A percentile compares a stretch with the other conserved stretches of the same genome.
phyloP scores from a whole-genome alignment of 2,113 vertebrate genomes.

The Romanogobio albipinnatus region DNA sequence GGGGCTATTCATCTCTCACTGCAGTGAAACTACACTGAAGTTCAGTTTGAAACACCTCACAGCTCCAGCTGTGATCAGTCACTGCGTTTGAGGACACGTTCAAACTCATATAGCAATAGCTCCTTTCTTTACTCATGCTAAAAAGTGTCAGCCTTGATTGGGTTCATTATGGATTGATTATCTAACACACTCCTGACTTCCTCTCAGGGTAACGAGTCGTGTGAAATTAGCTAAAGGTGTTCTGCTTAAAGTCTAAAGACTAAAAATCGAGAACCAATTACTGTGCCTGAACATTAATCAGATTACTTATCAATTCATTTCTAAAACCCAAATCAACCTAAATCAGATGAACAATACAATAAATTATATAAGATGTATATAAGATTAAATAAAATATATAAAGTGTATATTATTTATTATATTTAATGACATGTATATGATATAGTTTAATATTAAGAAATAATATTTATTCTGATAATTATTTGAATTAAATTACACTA shows the following conservation, averaged over 20 bases:
- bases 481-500: too few species aligned
- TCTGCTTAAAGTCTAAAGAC: background rate
- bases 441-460: background rate
- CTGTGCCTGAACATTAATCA: background rate
- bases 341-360: background rate
- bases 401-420: background rate
- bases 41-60: background rate
- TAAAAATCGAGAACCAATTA: background rate
- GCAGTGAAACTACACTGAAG: background rate
- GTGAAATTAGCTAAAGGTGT: background rate
- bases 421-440: background rate
- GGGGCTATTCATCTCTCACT: background rate
- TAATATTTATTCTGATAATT: background rate
- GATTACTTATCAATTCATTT: background rate
- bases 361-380: too few species aligned
- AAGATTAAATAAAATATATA: background rate
- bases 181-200: too few species aligned
- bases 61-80: background rate
- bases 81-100: background rate
- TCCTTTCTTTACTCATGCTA: too few species aligned
- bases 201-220: too few species aligned
- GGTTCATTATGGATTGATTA: too few species aligned
- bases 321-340: background rate
- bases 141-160: too few species aligned
- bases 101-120: background rate